phyloP scores from a whole-genome alignment of 2,888 invertebrate species.

The Seira ritae region DNA sequence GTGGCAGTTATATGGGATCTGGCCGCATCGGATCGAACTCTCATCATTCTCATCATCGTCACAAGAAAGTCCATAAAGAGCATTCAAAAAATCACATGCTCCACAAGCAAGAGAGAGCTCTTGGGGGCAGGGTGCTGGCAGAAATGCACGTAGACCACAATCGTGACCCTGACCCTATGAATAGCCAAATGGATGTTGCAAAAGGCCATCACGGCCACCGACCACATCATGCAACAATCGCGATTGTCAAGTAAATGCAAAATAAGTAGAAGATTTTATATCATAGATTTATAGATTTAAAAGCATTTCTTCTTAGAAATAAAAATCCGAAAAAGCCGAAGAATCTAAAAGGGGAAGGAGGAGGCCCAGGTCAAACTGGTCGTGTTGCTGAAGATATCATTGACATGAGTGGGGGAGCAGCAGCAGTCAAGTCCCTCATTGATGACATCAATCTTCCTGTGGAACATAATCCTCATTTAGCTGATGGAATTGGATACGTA shows the following conservation, averaged over 20 bases:
- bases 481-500: conserved; percentile 10
- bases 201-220: conserved; percentile 47
- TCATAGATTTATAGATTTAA: too few species aligned
- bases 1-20: too few species aligned
- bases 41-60: too few species aligned
- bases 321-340: not conserved
- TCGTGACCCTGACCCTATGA: conserved; percentile 30
- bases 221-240: conserved; percentile 65
- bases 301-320: too few species aligned
- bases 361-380: conserved; percentile 66
- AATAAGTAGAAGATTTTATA: too few species aligned
- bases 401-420: conserved; percentile 63
- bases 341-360: not conserved
- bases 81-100: conserved; percentile 47
- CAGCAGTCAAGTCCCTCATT: conserved; percentile 41
- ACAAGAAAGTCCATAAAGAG: not conserved
- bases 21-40: too few species aligned
- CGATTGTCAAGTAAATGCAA: conserved; percentile 59
- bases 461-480: conserved; percentile 37
- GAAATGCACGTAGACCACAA: conserved; percentile 69
- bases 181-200: conserved; percentile 20
- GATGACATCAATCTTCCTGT: conserved; percentile 62
- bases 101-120: conserved; percentile 56
- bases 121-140: conserved; percentile 66
- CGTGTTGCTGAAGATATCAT: conserved; percentile 66